Conservation (phyloP, 53 echinoderm and acorn worm species). For the Temnopleurus reevesii region DNA sequence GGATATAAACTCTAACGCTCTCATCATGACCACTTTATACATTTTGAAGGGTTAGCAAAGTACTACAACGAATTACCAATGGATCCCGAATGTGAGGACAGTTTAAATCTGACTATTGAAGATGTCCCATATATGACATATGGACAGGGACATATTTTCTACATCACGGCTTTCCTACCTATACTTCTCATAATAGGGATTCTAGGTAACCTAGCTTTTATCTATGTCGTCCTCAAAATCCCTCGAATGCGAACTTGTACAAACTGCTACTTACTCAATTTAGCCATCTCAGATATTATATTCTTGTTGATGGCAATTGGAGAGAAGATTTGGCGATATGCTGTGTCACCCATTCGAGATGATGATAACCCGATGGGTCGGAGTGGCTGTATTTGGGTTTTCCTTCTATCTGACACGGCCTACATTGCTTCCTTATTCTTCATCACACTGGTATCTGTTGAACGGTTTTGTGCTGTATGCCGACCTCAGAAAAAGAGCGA, state of each 20-base stretch:
- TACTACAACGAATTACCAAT: conserved; percentile 2
- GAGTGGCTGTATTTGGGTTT: conserved; percentile 73
- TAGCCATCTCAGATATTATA: conserved; percentile 80
- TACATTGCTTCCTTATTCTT: conserved; percentile 88
- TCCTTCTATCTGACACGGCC: conserved; percentile 65
- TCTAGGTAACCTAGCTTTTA: conserved; percentile 76
- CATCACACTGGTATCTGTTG: conserved; percentile 81
- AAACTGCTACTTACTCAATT: conserved; percentile 81
- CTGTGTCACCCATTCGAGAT: conserved; percentile 62
- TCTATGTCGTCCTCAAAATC: conserved; percentile 79
- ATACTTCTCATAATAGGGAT: conserved; percentile 76
- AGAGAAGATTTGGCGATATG: conserved; percentile 71
- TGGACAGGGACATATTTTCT: conserved; percentile 56
- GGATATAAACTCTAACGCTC: not conserved
- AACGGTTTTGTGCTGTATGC: conserved; percentile 81
- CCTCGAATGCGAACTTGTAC: conserved; percentile 86
- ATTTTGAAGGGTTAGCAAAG: not conserved
- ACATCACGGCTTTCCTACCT: conserved; percentile 74
- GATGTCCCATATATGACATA: conserved; percentile 47
- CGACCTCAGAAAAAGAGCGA: conserved; percentile 67
- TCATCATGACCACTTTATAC: conserved; percentile 1
- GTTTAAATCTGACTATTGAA: conserved; percentile 8
- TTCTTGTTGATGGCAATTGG: conserved; percentile 85
- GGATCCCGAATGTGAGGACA: conserved; percentile 28
- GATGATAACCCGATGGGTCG: conserved; percentile 72